Conservation (phyloP, 35 echinoderm and acorn worm genomes). For the Ophiothrix spiculata region DNA sequence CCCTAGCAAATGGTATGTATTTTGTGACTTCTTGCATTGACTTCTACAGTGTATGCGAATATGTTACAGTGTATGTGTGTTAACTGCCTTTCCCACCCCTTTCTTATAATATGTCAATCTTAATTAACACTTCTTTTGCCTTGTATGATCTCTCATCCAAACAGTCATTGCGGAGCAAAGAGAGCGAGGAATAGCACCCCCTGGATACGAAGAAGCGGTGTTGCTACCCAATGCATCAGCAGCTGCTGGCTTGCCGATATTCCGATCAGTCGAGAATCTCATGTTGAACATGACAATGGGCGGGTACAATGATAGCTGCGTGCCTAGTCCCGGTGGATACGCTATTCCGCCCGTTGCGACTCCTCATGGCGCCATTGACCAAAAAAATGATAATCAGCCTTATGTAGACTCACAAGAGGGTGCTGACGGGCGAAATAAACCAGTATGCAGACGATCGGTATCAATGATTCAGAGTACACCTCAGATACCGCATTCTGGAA, state of each 20-base stretch:
- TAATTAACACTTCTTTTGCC: not conserved
- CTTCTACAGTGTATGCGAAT: too few relatives aligned
- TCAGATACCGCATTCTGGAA: not conserved
- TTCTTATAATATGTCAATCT: not conserved
- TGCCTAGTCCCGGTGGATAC: not conserved
- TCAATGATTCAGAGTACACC: not conserved
- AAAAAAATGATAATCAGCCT: not conserved
- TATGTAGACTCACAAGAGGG: not conserved
- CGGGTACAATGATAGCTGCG: not conserved
- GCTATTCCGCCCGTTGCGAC: not conserved
- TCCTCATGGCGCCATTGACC: not conserved
- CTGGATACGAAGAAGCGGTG: constrained; percentile 17
- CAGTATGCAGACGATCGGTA: not conserved
- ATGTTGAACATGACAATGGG: constrained; percentile 73
- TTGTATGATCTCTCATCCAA: constrained; percentile 15
- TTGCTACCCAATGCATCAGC: not conserved
- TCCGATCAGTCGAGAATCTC: constrained; percentile 66
- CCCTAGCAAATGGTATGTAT: too few relatives aligned
- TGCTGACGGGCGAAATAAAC: not conserved
- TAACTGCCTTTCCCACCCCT: not conserved
- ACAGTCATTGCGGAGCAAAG: constrained; percentile 68
- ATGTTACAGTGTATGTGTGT: too few relatives aligned
- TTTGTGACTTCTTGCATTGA: too few relatives aligned
- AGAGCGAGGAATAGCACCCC: constrained; percentile 58
- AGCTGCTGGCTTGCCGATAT: constrained; percentile 37